Conservation (phyloP, 2,113 vertebrate species). For the Macaca fascicularis region T2T-MFA8v1.1 NC_088376.1:126412001-126412500, state of each 20-base stretch:
- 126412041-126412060: not conserved
- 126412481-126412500: not conserved
- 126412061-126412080: not conserved
- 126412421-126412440: not conserved
- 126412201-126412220: not conserved
- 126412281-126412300: not conserved
- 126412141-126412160: not conserved
- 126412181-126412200: not conserved
- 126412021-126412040: not conserved
- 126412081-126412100: not conserved
- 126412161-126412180: not conserved
- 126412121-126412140: not conserved
- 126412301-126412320: not conserved
- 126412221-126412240: not conserved
- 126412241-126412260: not conserved
- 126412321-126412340: not conserved
- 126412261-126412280: not conserved
- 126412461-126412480: conserved; percentile 16
- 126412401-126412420: not conserved
- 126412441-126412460: not conserved
- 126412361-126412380: not conserved
- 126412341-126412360: not conserved
- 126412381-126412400: not conserved
- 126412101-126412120: not conserved
- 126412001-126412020: not conserved